Evolutionary conservation across 2,113 vertebrate species (phyloP), one percentile per base, ranked within the genome.

Genomic region (Oophaga pumilio): DNA sequence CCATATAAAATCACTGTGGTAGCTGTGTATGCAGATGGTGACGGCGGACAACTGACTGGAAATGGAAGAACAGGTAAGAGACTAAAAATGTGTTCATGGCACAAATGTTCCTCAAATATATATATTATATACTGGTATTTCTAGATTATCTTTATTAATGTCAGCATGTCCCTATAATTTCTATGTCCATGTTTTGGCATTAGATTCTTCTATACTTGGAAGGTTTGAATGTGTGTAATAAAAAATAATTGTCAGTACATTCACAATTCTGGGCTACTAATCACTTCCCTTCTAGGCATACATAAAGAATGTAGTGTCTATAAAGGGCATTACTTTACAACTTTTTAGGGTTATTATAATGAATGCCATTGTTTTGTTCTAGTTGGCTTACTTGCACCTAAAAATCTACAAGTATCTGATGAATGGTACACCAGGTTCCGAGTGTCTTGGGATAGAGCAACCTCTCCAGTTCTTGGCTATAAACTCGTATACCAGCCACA

Each of bases 351-450:
- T 49, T 52, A 43, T 43, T 1, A 53, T 53, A 83, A 17, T 83
- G 20, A 22, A 74, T 73, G 57, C 0, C 11, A 43, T 62, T 79
- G 73, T 89, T 93, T 86, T 82, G 90, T 93, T 89, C 88, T 89
- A 99, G 98, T 96, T 80, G 97, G 95, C 28, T 91, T 99, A 62
- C 91, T 97, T 92, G 96, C 95, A 76, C 98, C 98, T 89, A 96
- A 95, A 90, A 98, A 97, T 92, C 97, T 99, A 26, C 96, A 96
- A 0, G 94, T 99, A 84, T 97, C 97, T 5, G 98, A 99, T n/a
- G 98, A 99, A 91, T 99, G 97, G 97, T 99, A 99, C 90, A 99
- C 98, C 2, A 93, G 97, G 14, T 99, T 99, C 95, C 93, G 97
- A 60, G 98, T 99, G 85, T 94, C 97, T 90, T 99, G 98, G 98